Evolutionary conservation across 2,797 vertebrate genomes (phyloP).

Genomic region (Sebastes taczanowskii): DNA sequence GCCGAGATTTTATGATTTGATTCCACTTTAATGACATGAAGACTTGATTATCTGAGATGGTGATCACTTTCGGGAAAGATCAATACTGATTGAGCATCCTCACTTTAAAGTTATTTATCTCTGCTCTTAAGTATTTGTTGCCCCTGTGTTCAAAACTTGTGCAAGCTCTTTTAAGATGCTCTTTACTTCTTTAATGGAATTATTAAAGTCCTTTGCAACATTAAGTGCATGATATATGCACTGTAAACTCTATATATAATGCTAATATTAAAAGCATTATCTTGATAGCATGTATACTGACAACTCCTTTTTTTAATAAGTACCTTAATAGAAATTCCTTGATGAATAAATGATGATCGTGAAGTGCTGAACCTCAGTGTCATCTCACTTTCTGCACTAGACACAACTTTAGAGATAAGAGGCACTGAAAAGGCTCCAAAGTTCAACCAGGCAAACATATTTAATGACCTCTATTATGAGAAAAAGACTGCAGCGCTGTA

Average conservation of each 20-base stretch:
- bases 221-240: background rate
- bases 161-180: background rate
- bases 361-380: slow-evolving; percentile 44
- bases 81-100: slow-evolving; percentile 1
- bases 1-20: slow-evolving; percentile 10
- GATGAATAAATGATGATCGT: slow-evolving; percentile 67
- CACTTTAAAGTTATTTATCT: background rate
- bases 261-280: slow-evolving; percentile 15
- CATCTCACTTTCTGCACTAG: slow-evolving; percentile 48
- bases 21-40: slow-evolving; percentile 24
- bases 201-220: background rate
- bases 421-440: slow-evolving; percentile 28
- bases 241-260: background rate
- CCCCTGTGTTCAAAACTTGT: background rate
- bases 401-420: slow-evolving; percentile 61
- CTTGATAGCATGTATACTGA: slow-evolving; percentile 1
- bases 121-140: background rate
- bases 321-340: slow-evolving; percentile 48
- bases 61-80: slow-evolving; percentile 31
- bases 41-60: background rate
- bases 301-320: slow-evolving; percentile 30
- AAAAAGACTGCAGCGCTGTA: slow-evolving; percentile 17
- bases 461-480: slow-evolving; percentile 60
- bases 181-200: slow-evolving; percentile 2
- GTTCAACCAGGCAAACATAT: slow-evolving; percentile 46